Percentiles rank a stretch among this genome's conserved stretches.
phyloP scores from a whole-genome alignment of 2,113 vertebrate species.

The Leptobrachium leishanense region DNA sequence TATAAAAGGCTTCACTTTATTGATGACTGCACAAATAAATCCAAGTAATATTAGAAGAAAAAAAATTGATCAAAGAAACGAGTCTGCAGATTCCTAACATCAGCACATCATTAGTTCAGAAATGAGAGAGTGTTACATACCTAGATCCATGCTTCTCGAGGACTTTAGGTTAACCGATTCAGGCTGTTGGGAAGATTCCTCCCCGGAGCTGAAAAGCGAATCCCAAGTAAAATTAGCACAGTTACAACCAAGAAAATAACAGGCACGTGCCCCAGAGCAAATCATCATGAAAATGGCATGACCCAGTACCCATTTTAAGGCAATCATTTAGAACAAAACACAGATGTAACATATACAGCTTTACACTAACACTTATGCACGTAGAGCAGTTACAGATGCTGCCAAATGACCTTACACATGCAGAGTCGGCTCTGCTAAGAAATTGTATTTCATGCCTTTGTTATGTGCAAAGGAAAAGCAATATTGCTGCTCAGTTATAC shows the following conservation, averaged over 20 bases:
- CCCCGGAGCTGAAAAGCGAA: conserved; percentile 58
- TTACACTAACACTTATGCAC: no score
- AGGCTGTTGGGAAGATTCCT: conserved; percentile 66
- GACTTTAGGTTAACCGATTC: conserved; percentile 88
- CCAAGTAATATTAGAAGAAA: neutral
- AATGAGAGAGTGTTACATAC: conserved; percentile 66
- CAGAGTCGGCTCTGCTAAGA: no score
- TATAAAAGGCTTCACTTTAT: neutral
- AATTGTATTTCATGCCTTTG: no score
- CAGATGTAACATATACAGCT: no score
- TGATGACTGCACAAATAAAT: neutral
- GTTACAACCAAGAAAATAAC: neutral
- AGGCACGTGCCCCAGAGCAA: neutral
- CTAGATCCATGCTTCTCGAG: conserved; percentile 97
- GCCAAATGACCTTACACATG: no score
- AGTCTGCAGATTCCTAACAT: neutral
- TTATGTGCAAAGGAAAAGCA: no score
- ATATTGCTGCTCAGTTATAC: no score
- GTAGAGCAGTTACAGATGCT: no score
- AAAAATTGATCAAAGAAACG: neutral
- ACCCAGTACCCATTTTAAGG: no score
- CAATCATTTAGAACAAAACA: no score
- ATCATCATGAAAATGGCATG: no score
- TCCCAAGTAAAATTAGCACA: neutral
- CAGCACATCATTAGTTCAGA: neutral